These are phyloP conservation scores for Nesidiocoris tenuis DNA, from an alignment of 2,888 invertebrate species.

Conservation along the genomic window DNA sequence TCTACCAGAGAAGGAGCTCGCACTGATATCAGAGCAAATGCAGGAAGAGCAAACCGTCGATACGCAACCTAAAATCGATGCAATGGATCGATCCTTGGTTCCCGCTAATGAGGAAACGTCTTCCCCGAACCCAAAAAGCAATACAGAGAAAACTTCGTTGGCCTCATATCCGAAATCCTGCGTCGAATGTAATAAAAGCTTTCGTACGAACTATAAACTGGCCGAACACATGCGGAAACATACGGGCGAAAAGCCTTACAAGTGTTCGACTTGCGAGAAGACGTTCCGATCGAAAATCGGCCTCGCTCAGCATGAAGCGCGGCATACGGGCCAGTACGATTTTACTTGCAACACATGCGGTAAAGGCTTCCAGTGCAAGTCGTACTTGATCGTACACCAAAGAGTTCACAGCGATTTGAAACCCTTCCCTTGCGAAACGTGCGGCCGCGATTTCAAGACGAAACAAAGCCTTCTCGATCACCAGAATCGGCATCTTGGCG, in stretches of 20 bases:
- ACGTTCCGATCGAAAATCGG: conserved; percentile 64
- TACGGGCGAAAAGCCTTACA: conserved; percentile 63
- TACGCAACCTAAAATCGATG: not conserved
- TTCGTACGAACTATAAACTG: conserved; percentile 63
- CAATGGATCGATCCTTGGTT: conserved; percentile 26
- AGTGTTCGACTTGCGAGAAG: conserved; percentile 61
- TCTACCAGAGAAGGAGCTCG: not conserved
- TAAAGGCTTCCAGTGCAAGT: conserved; percentile 64
- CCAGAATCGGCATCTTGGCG: conserved; percentile 62
- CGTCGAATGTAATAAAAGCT: conserved; percentile 61
- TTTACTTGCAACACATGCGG: conserved; percentile 62
- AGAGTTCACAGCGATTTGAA: conserved; percentile 62
- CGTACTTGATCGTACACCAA: conserved; percentile 63
- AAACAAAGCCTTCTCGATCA: conserved; percentile 63
- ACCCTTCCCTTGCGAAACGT: conserved; percentile 61
- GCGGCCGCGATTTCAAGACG: conserved; percentile 62
- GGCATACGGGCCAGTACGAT: conserved; percentile 62
- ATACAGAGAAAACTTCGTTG: conserved; percentile 49
- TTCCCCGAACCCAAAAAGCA: conserved; percentile 38
- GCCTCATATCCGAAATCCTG: conserved; percentile 56
- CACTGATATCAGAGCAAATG: not conserved
- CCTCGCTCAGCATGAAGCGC: conserved; percentile 62
- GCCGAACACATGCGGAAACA: conserved; percentile 63
- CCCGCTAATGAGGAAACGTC: not conserved
- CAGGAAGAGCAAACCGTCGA: not conserved